phyloP scores from a whole-genome alignment of 23 tunicate species.

The Phallusia fumigata region DNA sequence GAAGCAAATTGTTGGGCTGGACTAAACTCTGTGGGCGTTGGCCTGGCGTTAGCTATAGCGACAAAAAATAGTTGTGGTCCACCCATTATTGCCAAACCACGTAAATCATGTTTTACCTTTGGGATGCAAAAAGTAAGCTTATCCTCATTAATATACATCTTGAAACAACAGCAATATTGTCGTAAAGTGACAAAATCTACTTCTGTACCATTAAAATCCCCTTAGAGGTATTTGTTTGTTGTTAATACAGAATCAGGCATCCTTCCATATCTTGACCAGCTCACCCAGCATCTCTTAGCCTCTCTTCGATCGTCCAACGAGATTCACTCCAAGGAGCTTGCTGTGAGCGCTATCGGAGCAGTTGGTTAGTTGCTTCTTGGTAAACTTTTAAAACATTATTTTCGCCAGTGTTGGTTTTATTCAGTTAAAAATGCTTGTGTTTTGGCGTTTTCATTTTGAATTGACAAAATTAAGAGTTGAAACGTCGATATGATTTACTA shows the following conservation, averaged over 20 bases:
- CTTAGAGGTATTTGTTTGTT: not conserved
- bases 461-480: too few species aligned
- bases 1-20: too few species aligned
- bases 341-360: slow-evolving; percentile 82
- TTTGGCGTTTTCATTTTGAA: too few species aligned
- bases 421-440: too few species aligned
- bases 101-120: not conserved
- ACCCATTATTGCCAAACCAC: too few species aligned
- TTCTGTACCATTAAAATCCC: not conserved
- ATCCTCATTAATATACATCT: too few species aligned
- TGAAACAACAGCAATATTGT: not conserved
- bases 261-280: slow-evolving; percentile 63
- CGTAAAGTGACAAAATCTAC: not conserved
- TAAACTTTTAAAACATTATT: too few species aligned
- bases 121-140: not conserved
- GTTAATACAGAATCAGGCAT: slow-evolving; percentile 28
- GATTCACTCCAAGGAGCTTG: slow-evolving; percentile 65
- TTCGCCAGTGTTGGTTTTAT: too few species aligned
- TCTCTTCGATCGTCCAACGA: slow-evolving; percentile 25
- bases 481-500: too few species aligned
- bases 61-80: too few species aligned
- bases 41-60: too few species aligned
- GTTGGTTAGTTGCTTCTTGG: slow-evolving; percentile 34
- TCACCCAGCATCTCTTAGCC: slow-evolving; percentile 48
- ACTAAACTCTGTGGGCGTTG: too few species aligned